Percentiles rank a stretch among this genome's conserved stretches.
Evolutionary conservation across 2,888 invertebrate genomes (phyloP).

Genomic region (Acronicta alni): DNA sequence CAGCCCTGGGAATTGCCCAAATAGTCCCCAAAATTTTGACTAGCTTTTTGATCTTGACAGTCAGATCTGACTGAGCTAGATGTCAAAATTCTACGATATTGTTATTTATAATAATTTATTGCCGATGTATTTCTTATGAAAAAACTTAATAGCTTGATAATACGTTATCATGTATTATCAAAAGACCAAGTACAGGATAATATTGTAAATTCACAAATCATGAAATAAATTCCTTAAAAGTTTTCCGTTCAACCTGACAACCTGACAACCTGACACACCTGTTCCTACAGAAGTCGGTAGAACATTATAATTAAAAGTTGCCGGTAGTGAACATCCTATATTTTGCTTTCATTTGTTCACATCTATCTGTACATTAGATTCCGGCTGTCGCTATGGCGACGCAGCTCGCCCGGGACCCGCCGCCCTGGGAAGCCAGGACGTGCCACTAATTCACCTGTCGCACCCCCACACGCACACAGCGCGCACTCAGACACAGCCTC

Average conservation of each 20-base stretch:
- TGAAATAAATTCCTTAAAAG: conserved; percentile 13
- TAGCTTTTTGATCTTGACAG: too few relatives aligned
- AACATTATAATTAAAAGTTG: conserved; percentile 54
- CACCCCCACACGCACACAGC: conserved; percentile 65
- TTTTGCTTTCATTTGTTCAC: conserved; percentile 70
- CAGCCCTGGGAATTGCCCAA: too few relatives aligned
- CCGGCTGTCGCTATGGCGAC: conserved; percentile 80
- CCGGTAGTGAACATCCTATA: conserved; percentile 55
- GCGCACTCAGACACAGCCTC: conserved; percentile 51
- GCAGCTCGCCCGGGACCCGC: conserved; percentile 74
- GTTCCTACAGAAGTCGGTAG: conserved; percentile 19
- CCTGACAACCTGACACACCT: conserved; percentile 23
- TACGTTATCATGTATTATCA: too few relatives aligned
- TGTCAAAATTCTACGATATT: too few relatives aligned
- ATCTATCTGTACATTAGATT: conserved; percentile 70
- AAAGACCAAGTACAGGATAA: too few relatives aligned
- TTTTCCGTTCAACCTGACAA: conserved; percentile 3
- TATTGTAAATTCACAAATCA: background rate
- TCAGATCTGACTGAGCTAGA: too few relatives aligned
- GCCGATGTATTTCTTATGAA: too few relatives aligned
- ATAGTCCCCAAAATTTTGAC: too few relatives aligned
- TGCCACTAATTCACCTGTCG: conserved; percentile 78
- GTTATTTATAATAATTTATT: too few relatives aligned
- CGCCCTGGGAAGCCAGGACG: conserved; percentile 70
- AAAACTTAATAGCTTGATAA: too few relatives aligned